Evolutionary conservation across 2,113 vertebrate species (phyloP).

Genomic region (Saccopteryx leptura): DNA sequence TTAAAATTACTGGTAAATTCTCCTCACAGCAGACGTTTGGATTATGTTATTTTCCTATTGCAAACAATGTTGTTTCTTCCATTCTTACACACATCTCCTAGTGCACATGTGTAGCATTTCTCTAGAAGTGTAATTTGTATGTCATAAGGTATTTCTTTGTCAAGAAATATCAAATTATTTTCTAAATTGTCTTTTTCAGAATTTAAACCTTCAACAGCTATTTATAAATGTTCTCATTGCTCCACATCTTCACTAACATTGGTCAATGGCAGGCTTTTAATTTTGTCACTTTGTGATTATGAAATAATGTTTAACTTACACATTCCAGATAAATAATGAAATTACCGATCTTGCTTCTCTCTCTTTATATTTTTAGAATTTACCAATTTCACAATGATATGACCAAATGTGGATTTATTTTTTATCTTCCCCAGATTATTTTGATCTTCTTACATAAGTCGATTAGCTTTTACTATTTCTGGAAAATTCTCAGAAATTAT

Average conservation of each 20-base stretch:
- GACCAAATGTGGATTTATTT: neutral
- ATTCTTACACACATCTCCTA: neutral
- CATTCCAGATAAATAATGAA: neutral
- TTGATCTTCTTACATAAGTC: neutral
- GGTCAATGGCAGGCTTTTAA: neutral
- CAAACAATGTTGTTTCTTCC: neutral
- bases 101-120: neutral
- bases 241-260: neutral
- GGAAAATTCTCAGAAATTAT: neutral
- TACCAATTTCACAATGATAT: neutral
- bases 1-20: neutral
- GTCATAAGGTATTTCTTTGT: neutral
- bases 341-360: neutral
- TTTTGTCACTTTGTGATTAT: neutral
- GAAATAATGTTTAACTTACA: neutral
- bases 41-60: neutral
- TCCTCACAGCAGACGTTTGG: neutral
- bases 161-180: neutral
- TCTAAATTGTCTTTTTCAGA: neutral
- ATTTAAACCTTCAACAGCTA: neutral
- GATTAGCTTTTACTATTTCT: neutral
- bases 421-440: neutral
- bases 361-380: neutral
- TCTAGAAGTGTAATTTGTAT: neutral
- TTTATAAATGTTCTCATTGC: neutral